Conservation (phyloP, 2,797 vertebrate genomes). For the Odontamblyopus rebecca region DNA sequence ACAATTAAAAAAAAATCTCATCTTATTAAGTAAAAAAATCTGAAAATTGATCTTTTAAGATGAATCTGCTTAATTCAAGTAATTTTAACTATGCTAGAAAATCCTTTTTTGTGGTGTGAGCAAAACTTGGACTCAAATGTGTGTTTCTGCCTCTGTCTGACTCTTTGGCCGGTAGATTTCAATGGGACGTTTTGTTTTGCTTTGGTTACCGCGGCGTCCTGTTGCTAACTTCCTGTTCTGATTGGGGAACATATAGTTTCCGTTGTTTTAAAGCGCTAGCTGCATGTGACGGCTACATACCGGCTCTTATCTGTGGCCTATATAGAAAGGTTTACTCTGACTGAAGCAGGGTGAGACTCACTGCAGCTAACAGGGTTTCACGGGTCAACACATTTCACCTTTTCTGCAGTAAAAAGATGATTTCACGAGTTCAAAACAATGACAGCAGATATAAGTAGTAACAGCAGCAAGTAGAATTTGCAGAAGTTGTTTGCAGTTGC, state of each 20-base stretch:
- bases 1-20: too few relatives aligned
- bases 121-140: neutral
- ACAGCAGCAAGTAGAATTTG: too few relatives aligned
- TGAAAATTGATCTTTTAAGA: too few relatives aligned
- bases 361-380: neutral
- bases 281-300: neutral
- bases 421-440: neutral
- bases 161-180: too few relatives aligned
- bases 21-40: too few relatives aligned
- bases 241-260: constrained; percentile 6
- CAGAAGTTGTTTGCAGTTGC: too few relatives aligned
- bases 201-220: neutral
- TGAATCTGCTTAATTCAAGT: too few relatives aligned
- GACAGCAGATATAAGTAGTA: neutral
- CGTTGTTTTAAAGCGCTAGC: neutral
- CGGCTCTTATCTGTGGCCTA: neutral
- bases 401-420: neutral
- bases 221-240: neutral
- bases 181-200: neutral
- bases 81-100: too few relatives aligned
- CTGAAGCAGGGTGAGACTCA: neutral
- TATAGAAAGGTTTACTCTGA: neutral
- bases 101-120: too few relatives aligned
- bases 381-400: neutral
- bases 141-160: neutral